Evolutionary conservation across 2,888 invertebrate species (phyloP), one percentile per base, ranked within the genome.

Genomic region (Aleiodes leptofemur): DNA sequence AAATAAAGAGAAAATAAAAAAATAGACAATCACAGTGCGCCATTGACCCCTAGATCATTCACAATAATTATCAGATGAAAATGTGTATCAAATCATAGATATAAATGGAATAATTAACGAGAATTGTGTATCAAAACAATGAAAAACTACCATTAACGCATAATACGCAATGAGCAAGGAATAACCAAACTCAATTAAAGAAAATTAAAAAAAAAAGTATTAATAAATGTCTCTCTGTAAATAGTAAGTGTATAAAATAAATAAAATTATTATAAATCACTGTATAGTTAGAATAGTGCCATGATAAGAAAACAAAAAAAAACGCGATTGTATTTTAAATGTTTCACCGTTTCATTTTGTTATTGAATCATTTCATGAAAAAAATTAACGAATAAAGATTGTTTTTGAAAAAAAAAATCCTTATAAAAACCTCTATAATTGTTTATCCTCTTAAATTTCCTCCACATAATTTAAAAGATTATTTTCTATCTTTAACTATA

Each of bases 171-270:
- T 64, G 38, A 64, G 16, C 14, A 38, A 64, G 34, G 61, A 64
- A 34, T 64, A 64, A 64, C 38, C 31, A 61, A 61, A 61, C 38
- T 64, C 38, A n/a, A 34, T 38, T 64, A 7, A 14, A 31, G n/a
- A n/a, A 34, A 43, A 43, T 43, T 7, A 43, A 43, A 43, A 9
- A 9, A 6, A 34, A 34, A 6, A 34, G 0, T 6, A 6, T 34
- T 43, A 43, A 8, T 11, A 11, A 43, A 43, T 43, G 43, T 43
- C 43, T 43, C 43, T 43, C 16, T 64, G 64, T 64, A 64, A 64
- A 64, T 64, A 64, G 43, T 64, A 16, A 64, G 43, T 64, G 64
- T 59, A 59, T 59, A 59, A 59, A 31, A 11, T 31, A 31, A 31
- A 4, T 34, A 59, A 34, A 59, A 31, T 31, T 31, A 31, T 7